Evolutionary conservation across 2,797 vertebrate species (phyloP).

Genomic region (Gorsachius magnificus): DNA sequence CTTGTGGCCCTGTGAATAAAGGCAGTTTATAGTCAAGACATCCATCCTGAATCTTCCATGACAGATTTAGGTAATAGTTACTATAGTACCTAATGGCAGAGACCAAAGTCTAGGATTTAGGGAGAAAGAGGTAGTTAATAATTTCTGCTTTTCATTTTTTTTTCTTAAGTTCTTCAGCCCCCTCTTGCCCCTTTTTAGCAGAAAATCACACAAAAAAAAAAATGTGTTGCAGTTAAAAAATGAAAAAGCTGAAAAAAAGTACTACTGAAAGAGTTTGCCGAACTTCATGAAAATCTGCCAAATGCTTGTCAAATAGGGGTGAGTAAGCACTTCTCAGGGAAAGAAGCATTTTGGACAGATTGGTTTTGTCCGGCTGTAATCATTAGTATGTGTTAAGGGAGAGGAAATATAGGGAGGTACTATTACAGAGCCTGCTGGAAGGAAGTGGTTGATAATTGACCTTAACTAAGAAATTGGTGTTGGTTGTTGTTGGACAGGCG

Average conservation of each 20-base stretch:
- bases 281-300: not conserved
- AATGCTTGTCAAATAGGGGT: not conserved
- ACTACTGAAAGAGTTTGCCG: not conserved
- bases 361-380: not conserved
- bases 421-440: not conserved
- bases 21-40: not conserved
- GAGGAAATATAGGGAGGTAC: not conserved
- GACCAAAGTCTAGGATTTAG: not conserved
- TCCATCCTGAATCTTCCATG: not conserved
- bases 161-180: not conserved
- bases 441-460: not conserved
- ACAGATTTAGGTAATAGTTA: not conserved
- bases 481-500: conserved; percentile 72
- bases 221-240: not conserved
- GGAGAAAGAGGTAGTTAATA: not conserved
- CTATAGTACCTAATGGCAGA: not conserved
- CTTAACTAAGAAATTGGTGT: not conserved
- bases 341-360: not conserved
- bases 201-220: not conserved
- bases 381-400: not conserved
- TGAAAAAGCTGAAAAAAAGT: not conserved
- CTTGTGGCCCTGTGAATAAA: not conserved
- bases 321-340: not conserved
- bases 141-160: not conserved
- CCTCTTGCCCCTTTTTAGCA: not conserved